Conservation (phyloP, 35 echinoderm and acorn worm species). For the Chiridota heheva region DNA sequence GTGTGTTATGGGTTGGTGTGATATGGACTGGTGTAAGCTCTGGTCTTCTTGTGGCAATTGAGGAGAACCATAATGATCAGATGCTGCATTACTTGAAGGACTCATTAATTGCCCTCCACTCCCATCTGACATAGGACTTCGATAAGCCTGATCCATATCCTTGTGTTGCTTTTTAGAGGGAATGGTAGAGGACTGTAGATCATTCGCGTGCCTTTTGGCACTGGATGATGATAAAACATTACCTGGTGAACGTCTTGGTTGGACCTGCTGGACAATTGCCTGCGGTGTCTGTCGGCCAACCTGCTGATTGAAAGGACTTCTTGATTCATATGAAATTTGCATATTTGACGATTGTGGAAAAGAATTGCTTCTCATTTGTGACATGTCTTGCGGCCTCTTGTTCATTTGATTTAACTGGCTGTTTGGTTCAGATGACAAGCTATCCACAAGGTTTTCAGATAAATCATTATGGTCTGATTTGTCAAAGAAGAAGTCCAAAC, state of each 20-base stretch:
- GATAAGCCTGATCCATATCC: constrained; percentile 1
- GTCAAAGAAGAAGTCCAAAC: constrained; percentile 36
- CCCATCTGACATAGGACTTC: constrained; percentile 29
- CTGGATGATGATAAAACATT: no score
- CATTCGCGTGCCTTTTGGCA: constrained; percentile 14
- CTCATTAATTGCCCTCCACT: constrained; percentile 25
- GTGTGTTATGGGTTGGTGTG: background rate
- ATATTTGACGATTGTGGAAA: constrained; percentile 12
- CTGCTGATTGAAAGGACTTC: background rate
- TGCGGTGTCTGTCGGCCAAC: constrained; percentile 15
- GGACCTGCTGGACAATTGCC: background rate
- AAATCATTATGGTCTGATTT: constrained; percentile 31
- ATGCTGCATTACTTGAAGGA: constrained; percentile 6
- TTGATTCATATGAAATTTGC: constrained; percentile 2
- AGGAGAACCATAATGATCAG: constrained; percentile 24
- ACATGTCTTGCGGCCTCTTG: constrained; percentile 7
- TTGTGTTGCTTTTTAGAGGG: constrained; percentile 20
- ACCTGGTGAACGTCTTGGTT: background rate
- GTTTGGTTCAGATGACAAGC: constrained; percentile 4
- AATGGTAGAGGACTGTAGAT: background rate
- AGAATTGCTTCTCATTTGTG: background rate
- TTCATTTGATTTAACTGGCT: background rate
- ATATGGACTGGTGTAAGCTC: no score
- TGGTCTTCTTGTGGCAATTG: constrained; percentile 13
- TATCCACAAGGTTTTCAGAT: constrained; percentile 22